phyloP scores from a whole-genome alignment of 2,888 invertebrate species.

The Caradrina clavipalpis region DNA sequence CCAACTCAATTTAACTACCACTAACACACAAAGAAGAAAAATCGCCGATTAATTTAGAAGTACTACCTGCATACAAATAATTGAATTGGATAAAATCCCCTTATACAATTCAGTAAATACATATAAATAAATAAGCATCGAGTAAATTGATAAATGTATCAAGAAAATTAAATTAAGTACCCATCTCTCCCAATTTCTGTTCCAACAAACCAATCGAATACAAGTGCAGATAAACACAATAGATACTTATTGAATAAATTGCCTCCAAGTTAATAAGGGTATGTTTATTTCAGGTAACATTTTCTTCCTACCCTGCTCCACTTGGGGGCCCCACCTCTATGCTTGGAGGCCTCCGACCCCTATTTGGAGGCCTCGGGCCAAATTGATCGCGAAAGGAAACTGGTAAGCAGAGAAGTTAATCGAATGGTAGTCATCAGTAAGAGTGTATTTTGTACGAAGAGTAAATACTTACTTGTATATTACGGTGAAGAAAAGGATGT shows the following conservation, averaged over 20 bases:
- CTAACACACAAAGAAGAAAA: too few species aligned
- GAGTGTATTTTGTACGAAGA: slow-evolving; percentile 26
- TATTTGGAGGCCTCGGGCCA: slow-evolving; percentile 42
- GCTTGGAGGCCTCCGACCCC: slow-evolving; percentile 25
- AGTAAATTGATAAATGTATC: background rate
- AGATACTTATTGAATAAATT: slow-evolving; percentile 53
- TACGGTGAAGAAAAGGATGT: background rate
- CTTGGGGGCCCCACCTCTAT: slow-evolving; percentile 40
- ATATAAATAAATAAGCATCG: background rate
- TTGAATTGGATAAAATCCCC: too few species aligned
- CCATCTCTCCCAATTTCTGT: slow-evolving; percentile 21
- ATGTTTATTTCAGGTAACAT: slow-evolving; percentile 60
- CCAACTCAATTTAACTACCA: too few species aligned
- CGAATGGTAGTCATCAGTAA: slow-evolving; percentile 41
- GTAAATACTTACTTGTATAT: slow-evolving; percentile 31
- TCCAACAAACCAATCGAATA: slow-evolving; percentile 23
- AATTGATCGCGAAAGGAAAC: slow-evolving; percentile 55
- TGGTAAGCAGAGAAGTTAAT: slow-evolving; percentile 52
- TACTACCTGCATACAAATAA: too few species aligned
- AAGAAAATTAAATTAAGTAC: slow-evolving; percentile 20
- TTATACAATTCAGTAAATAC: background rate
- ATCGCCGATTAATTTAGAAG: too few species aligned
- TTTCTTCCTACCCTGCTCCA: slow-evolving; percentile 17
- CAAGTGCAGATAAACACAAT: slow-evolving; percentile 47
- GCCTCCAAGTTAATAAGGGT: slow-evolving; percentile 54